These are phyloP conservation scores for Scaptomyza flava DNA, from an alignment of 2,888 invertebrate genomes.

Conservation along the genomic window DNA sequence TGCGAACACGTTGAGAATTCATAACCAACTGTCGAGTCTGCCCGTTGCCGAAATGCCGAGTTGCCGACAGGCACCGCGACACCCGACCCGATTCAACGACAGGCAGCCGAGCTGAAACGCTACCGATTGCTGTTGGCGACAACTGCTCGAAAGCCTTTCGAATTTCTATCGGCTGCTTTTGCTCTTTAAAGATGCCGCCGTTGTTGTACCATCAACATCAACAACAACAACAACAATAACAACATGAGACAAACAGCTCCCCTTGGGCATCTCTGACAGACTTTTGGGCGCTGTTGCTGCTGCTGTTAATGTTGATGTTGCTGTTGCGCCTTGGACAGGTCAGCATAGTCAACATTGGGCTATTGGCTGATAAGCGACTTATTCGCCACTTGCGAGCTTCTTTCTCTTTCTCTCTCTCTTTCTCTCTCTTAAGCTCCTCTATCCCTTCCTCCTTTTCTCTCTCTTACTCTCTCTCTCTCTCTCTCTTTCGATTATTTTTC, in stretches of 20 bases:
- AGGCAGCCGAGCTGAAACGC: conserved; percentile 26
- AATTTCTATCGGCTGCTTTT: conserved; percentile 25
- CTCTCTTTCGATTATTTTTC: conserved; percentile 17
- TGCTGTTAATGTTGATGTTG: conserved; percentile 33
- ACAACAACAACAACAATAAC: conserved; percentile 1
- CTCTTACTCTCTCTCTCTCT: conserved; percentile 9
- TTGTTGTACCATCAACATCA: conserved; percentile 10
- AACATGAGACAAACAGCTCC: conserved; percentile 1
- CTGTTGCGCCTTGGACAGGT: conserved; percentile 61
- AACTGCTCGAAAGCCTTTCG: conserved; percentile 41
- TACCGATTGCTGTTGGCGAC: conserved; percentile 11
- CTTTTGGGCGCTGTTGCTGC: conserved; percentile 51
- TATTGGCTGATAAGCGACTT: conserved; percentile 46
- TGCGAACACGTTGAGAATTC: conserved; percentile 82
- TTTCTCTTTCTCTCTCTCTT: background rate
- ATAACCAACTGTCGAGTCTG: conserved; percentile 81
- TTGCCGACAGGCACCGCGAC: conserved; percentile 41
- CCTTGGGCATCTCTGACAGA: conserved; percentile 27
- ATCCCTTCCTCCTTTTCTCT: background rate
- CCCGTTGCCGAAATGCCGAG: conserved; percentile 26
- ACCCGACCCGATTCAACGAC: conserved; percentile 19
- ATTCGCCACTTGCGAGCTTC: conserved; percentile 17
- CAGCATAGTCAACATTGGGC: conserved; percentile 56
- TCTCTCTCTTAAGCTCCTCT: background rate
- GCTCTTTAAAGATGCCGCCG: conserved; percentile 44